Evolutionary conservation across 2,888 invertebrate species (phyloP).

Genomic region (Diachrysia chrysitis): DNA sequence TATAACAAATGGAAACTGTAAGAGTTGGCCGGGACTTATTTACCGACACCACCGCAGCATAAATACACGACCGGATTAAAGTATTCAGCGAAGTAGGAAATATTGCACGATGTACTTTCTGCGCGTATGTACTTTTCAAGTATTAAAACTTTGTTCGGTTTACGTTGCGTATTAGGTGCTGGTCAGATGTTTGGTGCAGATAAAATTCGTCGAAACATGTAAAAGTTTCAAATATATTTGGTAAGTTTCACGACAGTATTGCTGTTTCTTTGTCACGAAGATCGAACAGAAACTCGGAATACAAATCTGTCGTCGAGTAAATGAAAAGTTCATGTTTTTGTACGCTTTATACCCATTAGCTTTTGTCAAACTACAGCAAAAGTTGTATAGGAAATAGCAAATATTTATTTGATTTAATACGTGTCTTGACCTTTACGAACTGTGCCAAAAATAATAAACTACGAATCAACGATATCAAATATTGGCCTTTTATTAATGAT

Average conservation of each 20-base stretch:
- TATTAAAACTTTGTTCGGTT: constrained; percentile 23
- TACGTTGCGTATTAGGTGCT: constrained; percentile 20
- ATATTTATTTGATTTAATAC: constrained; percentile 25
- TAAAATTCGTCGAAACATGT: constrained; percentile 44
- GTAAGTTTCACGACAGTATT: constrained; percentile 44
- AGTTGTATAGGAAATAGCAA: constrained; percentile 17
- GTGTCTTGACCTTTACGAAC: constrained; percentile 3
- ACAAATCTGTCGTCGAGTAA: constrained; percentile 28
- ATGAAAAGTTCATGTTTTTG: constrained; percentile 44
- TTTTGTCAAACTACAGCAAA: constrained; percentile 20
- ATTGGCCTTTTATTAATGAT: constrained; percentile 18
- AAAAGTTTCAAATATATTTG: constrained; percentile 49
- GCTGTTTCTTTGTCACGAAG: constrained; percentile 33
- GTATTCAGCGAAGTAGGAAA: constrained; percentile 76
- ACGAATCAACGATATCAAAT: constrained; percentile 6
- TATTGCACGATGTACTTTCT: constrained; percentile 69
- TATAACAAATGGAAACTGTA: constrained; percentile 81
- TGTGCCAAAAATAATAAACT: constrained; percentile 5
- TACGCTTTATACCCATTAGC: constrained; percentile 19
- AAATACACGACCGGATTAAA: constrained; percentile 80
- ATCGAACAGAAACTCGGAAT: constrained; percentile 37
- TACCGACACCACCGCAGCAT: constrained; percentile 74
- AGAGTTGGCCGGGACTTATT: constrained; percentile 78
- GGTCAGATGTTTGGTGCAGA: constrained; percentile 41
- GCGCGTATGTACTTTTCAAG: constrained; percentile 57